These are phyloP conservation scores for Vulpes vulpes DNA, from an alignment of 2,113 vertebrate genomes.

Conservation along the genomic window DNA sequence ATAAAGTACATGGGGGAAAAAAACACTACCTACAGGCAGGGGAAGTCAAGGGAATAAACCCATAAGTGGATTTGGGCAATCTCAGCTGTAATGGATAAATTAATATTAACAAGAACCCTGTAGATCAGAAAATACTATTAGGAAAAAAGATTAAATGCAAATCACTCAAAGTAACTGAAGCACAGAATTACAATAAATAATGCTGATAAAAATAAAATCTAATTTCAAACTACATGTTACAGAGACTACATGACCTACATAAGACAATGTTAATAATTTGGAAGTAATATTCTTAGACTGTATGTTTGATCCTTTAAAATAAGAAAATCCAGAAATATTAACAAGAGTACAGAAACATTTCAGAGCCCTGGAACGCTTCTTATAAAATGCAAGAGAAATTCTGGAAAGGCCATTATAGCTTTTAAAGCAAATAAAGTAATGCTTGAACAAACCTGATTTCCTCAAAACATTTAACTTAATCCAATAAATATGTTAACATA, in stretches of 20 bases:
- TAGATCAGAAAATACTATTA: slow-evolving; percentile 2
- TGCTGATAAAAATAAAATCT: slow-evolving; percentile 1
- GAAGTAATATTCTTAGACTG: slow-evolving; percentile 11
- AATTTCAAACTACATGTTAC: slow-evolving; percentile 10
- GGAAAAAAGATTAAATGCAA: slow-evolving; percentile 42
- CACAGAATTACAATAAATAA: background rate
- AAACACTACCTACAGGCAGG: background rate
- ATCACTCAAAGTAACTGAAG: slow-evolving; percentile 43
- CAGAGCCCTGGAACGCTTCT: slow-evolving; percentile 17
- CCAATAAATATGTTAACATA: slow-evolving; percentile 53
- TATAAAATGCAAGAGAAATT: slow-evolving; percentile 55
- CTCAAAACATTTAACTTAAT: slow-evolving; percentile 42
- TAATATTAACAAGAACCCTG: slow-evolving; percentile 3
- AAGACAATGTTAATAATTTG: slow-evolving; percentile 26
- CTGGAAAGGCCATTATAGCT: background rate
- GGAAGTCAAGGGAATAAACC: background rate
- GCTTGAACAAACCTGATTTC: slow-evolving; percentile 45
- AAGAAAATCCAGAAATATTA: slow-evolving; percentile 54
- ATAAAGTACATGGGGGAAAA: background rate
- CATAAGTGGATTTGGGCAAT: background rate
- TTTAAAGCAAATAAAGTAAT: slow-evolving; percentile 50
- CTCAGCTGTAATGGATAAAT: background rate
- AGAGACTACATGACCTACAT: background rate
- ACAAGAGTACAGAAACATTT: slow-evolving; percentile 49
- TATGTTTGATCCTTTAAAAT: slow-evolving; percentile 18